Conservation (phyloP, 2,113 vertebrate genomes). For the Spermophilus dauricus region DNA sequence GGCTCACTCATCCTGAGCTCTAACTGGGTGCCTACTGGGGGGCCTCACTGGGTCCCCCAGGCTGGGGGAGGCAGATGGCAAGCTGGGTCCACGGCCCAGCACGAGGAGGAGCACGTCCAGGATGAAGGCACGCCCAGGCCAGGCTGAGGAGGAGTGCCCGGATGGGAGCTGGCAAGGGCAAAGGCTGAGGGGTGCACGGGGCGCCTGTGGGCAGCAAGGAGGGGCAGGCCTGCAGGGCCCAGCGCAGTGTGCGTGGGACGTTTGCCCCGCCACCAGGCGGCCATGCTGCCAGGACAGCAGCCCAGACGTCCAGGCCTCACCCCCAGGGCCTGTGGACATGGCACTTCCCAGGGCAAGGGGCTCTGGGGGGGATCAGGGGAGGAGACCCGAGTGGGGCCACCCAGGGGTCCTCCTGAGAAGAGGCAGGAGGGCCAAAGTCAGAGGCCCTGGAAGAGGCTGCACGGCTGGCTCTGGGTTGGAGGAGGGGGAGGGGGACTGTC, state of each 20-base stretch:
- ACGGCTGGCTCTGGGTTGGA: not conserved
- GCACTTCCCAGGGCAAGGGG: not conserved
- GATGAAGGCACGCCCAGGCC: not conserved
- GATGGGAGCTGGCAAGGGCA: not conserved
- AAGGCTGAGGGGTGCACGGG: not conserved
- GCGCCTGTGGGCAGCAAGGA: not conserved
- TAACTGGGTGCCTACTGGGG: not conserved
- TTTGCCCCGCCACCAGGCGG: too few relatives aligned
- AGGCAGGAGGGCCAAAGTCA: not conserved
- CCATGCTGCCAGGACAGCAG: too few relatives aligned
- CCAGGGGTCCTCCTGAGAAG: fast-evolving
- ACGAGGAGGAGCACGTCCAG: not conserved
- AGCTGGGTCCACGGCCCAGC: not conserved
- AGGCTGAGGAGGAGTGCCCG: too few relatives aligned
- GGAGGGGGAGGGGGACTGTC: not conserved
- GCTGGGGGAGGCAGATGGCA: not conserved
- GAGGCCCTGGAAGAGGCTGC: fast-evolving
- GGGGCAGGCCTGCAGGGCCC: too few relatives aligned
- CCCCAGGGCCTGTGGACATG: too few relatives aligned
- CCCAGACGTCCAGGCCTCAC: not conserved
- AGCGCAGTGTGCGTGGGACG: too few relatives aligned
- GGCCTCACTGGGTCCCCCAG: not conserved
- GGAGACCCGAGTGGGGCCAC: not conserved
- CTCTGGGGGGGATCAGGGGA: not conserved
- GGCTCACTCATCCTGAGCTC: not conserved